These are phyloP conservation scores for Gisinianus flammeolus DNA, from an alignment of 2,888 invertebrate species.

Conservation along the genomic window DNA sequence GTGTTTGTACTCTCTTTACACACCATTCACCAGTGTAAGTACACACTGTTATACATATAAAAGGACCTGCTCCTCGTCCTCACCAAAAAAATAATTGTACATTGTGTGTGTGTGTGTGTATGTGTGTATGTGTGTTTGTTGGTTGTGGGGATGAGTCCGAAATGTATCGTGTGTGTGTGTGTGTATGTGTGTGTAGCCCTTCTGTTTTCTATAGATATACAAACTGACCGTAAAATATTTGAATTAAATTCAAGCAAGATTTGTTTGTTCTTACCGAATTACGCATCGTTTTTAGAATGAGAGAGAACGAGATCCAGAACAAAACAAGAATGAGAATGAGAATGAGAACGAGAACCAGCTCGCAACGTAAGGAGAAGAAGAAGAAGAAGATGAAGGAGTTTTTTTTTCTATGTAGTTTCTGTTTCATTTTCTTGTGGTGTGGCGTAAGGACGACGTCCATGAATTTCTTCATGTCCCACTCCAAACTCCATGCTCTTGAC, in stretches of 20 bases:
- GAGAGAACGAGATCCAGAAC: background rate
- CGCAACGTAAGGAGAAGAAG: no score
- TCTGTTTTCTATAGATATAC: no score
- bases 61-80: background rate
- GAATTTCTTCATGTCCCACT: background rate
- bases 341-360: background rate
- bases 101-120: no score
- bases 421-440: background rate
- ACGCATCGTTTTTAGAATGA: constrained; percentile 7
- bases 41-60: no score
- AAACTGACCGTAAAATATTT: background rate
- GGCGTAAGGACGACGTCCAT: background rate
- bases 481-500: background rate
- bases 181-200: no score
- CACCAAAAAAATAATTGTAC: no score
- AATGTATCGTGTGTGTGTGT: no score
- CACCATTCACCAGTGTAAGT: background rate
- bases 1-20: background rate
- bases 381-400: no score
- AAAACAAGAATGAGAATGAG: background rate
- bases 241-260: background rate
- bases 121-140: no score
- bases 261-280: constrained; percentile 25
- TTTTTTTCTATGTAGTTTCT: no score
- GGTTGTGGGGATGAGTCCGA: no score